Evolutionary conservation across 2,888 invertebrate genomes (phyloP), one percentile per base, ranked within the genome.

Genomic region (Ctenicera cuprea): DNA sequence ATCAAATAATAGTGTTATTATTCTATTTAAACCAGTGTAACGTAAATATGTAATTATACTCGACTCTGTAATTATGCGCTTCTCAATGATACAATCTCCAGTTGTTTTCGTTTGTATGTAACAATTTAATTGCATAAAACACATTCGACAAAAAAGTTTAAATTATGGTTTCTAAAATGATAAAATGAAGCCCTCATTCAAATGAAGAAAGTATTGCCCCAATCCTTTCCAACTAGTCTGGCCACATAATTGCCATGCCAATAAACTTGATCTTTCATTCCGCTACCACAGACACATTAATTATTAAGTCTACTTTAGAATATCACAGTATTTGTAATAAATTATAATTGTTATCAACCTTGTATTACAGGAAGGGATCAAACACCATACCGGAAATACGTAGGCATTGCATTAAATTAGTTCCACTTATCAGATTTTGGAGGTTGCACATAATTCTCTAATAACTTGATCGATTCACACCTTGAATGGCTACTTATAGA

Each of bases 1-100:
- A 57, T 57, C 57, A 37, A 57, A 57, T 14, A 38, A 37, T 37
- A 33, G 37, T 16, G 14, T 18, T 11, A 57, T 57, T 57, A 57
- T 57, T 14, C 57, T 7, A 57, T 57, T 33, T 3, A 20, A 33
- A 37, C 2, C 16, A 57, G 37, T 38, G 14, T 57, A 52, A 22
- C 5, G 16, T 22, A 22, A 26, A 22, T 16, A 22, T 48, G n/a
- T 52, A 22, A 45, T n/a, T n/a, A n/a, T n/a, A n/a, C n/a, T n/a
- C 14, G 5, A 26, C 5, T 26, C 5, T 5, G 5, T 26, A 26
- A 26, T 26, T 26, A 26, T 26, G 5, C 26, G 26, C 26, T 26
- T 26, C 26, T 26, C 26, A 26, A 26, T 26, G 5, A 26, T n/a
- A n/a, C n/a, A 5, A 26, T 26, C 26, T 26, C 26, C 26, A 26